phyloP scores from a whole-genome alignment of 2,797 vertebrate genomes.

The Phalanger gymnotis region DNA sequence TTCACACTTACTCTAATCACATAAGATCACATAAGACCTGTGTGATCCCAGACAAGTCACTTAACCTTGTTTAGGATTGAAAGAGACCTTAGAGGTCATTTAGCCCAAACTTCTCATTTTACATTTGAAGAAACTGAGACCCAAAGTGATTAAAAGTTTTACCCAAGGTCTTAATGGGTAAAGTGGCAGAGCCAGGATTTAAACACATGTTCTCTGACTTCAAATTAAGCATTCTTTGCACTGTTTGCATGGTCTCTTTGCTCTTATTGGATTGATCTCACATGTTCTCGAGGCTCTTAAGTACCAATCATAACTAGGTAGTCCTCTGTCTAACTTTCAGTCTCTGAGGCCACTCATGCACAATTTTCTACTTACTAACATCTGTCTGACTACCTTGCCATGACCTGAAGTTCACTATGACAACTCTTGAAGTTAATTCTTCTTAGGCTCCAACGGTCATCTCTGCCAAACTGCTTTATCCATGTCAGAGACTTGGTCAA shows the following conservation, averaged over 20 bases:
- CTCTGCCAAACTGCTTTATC: conserved; percentile 11
- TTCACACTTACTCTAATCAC: neutral
- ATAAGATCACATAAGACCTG: no score
- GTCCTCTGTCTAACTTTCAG: neutral
- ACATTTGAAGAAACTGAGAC: neutral
- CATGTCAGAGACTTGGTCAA: neutral
- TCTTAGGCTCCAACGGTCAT: neutral
- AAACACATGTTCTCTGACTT: neutral
- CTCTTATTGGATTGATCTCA: neutral
- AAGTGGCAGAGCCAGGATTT: neutral
- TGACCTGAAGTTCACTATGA: neutral
- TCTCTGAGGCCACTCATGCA: neutral
- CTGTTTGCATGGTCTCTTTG: neutral
- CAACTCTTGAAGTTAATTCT: neutral
- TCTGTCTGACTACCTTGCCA: neutral
- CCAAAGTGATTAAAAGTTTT: neutral
- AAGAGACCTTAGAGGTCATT: no score
- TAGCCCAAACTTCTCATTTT: neutral
- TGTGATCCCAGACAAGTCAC: no score
- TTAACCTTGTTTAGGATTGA: no score
- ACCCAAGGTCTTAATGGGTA: neutral
- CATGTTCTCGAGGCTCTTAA: neutral
- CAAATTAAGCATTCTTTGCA: neutral
- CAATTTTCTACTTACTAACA: neutral
- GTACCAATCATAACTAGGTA: neutral